phyloP scores from a whole-genome alignment of 2,888 invertebrate species.

The Zygaena filipendulae region DNA sequence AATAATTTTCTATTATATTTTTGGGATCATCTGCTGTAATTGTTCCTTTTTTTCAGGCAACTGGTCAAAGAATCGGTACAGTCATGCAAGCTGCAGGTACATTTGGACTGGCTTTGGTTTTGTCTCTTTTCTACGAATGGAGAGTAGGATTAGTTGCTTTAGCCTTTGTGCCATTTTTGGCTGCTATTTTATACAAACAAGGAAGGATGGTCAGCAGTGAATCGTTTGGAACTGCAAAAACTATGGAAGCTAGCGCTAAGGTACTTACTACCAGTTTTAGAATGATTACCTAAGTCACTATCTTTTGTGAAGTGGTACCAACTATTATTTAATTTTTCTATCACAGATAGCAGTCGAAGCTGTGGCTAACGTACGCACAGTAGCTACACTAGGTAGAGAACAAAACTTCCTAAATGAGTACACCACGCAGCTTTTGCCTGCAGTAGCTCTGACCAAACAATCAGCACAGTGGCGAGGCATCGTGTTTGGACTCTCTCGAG shows the following conservation, averaged over 20 bases:
- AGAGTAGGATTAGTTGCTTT: constrained; percentile 78
- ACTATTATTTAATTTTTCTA: too few relatives aligned
- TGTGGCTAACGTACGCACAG: constrained; percentile 81
- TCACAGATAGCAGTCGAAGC: constrained; percentile 80
- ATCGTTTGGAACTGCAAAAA: constrained; percentile 73
- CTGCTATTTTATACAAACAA: constrained; percentile 74
- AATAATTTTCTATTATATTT: too few relatives aligned
- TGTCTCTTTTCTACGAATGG: constrained; percentile 80
- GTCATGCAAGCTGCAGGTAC: constrained; percentile 80
- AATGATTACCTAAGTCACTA: too few relatives aligned
- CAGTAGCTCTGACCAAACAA: constrained; percentile 65
- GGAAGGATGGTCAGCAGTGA: constrained; percentile 74
- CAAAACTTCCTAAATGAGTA: constrained; percentile 74
- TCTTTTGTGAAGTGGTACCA: too few relatives aligned
- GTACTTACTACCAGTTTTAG: too few relatives aligned
- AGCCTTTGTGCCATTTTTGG: constrained; percentile 77
- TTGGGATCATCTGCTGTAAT: too few relatives aligned
- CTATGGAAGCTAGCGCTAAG: constrained; percentile 79
- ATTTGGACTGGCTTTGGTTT: constrained; percentile 70
- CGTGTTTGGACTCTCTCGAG: constrained; percentile 78
- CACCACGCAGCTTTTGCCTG: constrained; percentile 67
- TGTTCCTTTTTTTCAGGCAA: constrained; percentile 73
- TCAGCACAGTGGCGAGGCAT: constrained; percentile 75
- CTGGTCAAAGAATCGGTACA: constrained; percentile 82
- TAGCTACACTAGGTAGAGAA: constrained; percentile 78